Evolutionary conservation across 1,140 invertebrate genomes (phyloP).

Genomic region (Aphelenchoides avenae): DNA sequence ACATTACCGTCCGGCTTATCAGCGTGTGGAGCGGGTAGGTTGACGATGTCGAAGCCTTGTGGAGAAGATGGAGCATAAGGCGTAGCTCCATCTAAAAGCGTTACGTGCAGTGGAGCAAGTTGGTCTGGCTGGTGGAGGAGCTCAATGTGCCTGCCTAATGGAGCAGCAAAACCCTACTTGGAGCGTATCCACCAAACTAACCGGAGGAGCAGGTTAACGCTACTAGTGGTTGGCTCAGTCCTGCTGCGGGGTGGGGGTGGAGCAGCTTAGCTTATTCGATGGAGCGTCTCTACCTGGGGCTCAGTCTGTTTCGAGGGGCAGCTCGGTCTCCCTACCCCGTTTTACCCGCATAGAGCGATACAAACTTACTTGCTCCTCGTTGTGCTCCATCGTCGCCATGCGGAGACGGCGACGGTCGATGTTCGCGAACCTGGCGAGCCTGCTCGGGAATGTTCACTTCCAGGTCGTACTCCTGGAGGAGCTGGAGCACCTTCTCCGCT

Average conservation of each 20-base stretch:
- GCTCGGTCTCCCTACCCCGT: too few species aligned
- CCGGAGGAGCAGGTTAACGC: too few species aligned
- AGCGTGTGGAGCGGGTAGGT: not conserved
- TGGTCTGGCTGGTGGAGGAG: not conserved
- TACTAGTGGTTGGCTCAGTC: too few species aligned
- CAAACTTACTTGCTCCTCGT: too few species aligned
- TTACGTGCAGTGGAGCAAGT: not conserved
- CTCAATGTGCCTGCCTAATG: not conserved
- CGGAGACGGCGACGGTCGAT: constrained; percentile 8
- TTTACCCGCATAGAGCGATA: too few species aligned
- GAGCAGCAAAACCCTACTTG: not conserved
- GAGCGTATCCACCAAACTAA: too few species aligned
- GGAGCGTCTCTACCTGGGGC: not conserved
- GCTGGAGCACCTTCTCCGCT: constrained; percentile 23
- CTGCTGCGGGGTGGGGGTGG: too few species aligned
- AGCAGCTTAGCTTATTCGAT: too few species aligned
- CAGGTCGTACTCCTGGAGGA: constrained; percentile 31
- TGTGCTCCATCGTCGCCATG: too few species aligned
- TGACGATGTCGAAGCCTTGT: constrained; percentile 14
- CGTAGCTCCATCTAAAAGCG: too few species aligned
- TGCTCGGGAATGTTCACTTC: not conserved
- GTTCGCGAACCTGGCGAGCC: constrained; percentile 9
- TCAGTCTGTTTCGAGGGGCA: not conserved
- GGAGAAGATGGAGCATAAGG: too few species aligned
- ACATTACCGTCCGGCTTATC: not conserved